These are phyloP conservation scores for Callitettix versicolor DNA, from an alignment of 1,140 invertebrate genomes.

Conservation along the genomic window DNA sequence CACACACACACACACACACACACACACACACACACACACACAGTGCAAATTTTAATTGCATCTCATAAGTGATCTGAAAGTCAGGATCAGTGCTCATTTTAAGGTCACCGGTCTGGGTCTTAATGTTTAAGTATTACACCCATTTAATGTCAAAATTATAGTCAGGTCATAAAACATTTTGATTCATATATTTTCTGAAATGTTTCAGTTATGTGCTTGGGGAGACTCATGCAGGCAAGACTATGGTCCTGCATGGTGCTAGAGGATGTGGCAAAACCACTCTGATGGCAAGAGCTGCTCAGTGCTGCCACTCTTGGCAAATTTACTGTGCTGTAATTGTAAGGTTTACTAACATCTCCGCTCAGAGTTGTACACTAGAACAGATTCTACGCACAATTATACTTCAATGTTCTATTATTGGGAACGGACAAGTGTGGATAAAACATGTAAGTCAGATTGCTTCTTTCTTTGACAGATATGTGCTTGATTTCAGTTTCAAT, in stretches of 20 bases:
- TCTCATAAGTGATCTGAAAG: too few relatives aligned
- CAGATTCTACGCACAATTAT: constrained; percentile 27
- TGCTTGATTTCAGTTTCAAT: too few relatives aligned
- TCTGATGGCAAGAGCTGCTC: constrained; percentile 55
- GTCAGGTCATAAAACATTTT: too few relatives aligned
- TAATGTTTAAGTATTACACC: too few relatives aligned
- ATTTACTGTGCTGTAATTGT: constrained; percentile 42
- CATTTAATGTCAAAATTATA: too few relatives aligned
- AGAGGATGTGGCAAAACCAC: constrained; percentile 73
- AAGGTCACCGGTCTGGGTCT: too few relatives aligned
- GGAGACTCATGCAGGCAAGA: constrained; percentile 31
- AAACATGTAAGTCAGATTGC: constrained; percentile 2
- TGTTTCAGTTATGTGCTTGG: constrained; percentile 51
- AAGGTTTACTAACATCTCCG: constrained; percentile 54
- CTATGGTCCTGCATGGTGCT: constrained; percentile 63
- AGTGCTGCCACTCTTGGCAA: constrained; percentile 52
- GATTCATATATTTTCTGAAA: too few relatives aligned
- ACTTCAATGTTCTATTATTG: not conserved
- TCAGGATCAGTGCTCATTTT: too few relatives aligned
- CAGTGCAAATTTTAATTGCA: too few relatives aligned
- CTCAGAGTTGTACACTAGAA: constrained; percentile 51
- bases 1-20: too few relatives aligned
- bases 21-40: too few relatives aligned
- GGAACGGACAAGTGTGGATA: not conserved
- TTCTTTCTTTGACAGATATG: too few relatives aligned